Base-by-base conservation (phyloP, 2,113 vertebrate genomes). In the Odobenus rosmarus region DNA sequence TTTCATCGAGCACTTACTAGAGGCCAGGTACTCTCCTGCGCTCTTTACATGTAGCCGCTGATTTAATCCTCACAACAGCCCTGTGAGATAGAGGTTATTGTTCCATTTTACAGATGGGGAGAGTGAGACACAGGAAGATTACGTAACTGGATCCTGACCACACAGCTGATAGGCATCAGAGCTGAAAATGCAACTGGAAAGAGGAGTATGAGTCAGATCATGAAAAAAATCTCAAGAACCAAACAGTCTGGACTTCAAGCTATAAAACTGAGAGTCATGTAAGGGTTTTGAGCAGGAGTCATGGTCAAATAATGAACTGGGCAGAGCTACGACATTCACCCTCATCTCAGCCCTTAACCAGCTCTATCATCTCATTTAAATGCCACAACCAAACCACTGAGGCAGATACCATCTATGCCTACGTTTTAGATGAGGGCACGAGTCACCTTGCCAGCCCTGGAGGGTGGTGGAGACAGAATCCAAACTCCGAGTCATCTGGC, bases 371-470 rank as follows among this genome's bases (percentile, higher is more conserved):
- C 61, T 84, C 49, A 28, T 24, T 55, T 24, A 31, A 93, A 42
- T 21, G 19, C 55, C 6, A 21, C 0, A 0, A 24, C 28, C 26
- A 10, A 31, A 18, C 55, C 55, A 1, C 18, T 1, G 46, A 91
- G 77, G 18, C 18, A 0, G 4, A 31, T 24, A 26, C 39, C 57
- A 5, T 55, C 42, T 9, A 0, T 46, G 46, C 53, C 76, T 81
- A 96, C 62, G 39, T 51, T 42, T n/a, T 1, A 67, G 42, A 6
- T 10, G 23, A 80, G 59, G 7, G 19, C 21, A 42, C 33, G 2
- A n/a, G 31, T 3, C 39, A 46, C 46, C 61, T 59, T 7, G 16
- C 79, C n/a, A 39, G 61, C 59, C 3, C 62, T 12, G 15, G 77
- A 79, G 33, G 13, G 21, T 0, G 4, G 24, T 4, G n/a, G 23